Conservation (phyloP, 2,113 vertebrate species). For the Nasalis larvatus region DNA sequence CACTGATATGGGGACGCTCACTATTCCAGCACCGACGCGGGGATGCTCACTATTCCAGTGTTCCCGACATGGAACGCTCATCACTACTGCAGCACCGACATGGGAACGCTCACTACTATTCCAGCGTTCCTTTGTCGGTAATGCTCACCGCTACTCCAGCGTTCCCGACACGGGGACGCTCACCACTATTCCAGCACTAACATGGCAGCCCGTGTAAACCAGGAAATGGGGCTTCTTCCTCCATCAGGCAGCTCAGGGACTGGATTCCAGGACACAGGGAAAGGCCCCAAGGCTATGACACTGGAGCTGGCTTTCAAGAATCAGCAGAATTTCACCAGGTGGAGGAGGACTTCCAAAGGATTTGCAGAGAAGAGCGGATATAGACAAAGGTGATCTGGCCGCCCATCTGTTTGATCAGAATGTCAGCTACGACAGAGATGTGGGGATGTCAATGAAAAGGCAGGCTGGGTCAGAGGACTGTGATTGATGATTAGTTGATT, state of each 20-base stretch:
- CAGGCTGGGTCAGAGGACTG: not conserved
- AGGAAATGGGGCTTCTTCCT: not conserved
- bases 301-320: too few relatives aligned
- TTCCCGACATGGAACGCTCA: too few relatives aligned
- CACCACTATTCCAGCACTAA: not conserved
- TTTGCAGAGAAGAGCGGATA: too few relatives aligned
- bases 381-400: not conserved
- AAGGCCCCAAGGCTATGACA: not conserved
- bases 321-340: not conserved
- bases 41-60: too few relatives aligned
- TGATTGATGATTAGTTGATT: not conserved
- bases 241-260: not conserved
- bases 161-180: fast-evolving
- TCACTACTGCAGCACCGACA: too few relatives aligned
- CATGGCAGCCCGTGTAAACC: not conserved
- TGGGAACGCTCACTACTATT: too few relatives aligned
- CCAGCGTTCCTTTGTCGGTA: too few relatives aligned
- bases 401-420: not conserved
- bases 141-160: too few relatives aligned
- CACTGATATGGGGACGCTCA: too few relatives aligned
- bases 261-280: not conserved
- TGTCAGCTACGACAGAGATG: not conserved
- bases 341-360: not conserved
- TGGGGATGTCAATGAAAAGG: not conserved
- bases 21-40: too few relatives aligned